These are phyloP conservation scores for Caenorhabditis plicata DNA, from an alignment of 2,888 invertebrate species.

Conservation along the genomic window DNA sequence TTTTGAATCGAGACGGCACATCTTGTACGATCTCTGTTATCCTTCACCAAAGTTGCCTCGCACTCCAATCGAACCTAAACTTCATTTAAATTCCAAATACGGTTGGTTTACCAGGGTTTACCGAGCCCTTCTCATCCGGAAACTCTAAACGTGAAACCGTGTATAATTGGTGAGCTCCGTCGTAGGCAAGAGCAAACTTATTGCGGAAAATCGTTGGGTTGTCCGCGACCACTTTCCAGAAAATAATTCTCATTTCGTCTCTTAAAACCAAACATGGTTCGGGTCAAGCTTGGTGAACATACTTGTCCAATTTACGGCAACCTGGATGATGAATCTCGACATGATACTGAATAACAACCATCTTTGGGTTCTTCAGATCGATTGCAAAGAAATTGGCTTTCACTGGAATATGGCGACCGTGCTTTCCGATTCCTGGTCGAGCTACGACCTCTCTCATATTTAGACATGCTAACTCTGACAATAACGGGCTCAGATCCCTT, in stretches of 20 bases:
- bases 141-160: conserved; percentile 46
- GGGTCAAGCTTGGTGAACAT: background rate
- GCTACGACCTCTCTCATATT: conserved; percentile 48
- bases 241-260: conserved; percentile 58
- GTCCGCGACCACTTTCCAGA: conserved; percentile 58
- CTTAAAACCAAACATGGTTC: conserved; percentile 24
- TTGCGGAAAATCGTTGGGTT: conserved; percentile 49
- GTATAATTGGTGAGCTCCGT: conserved; percentile 58
- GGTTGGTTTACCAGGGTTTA: too few species aligned
- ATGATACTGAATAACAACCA: conserved; percentile 60
- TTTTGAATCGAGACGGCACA: conserved; percentile 49
- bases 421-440: conserved; percentile 47
- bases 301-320: conserved; percentile 55
- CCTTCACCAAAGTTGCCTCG: conserved; percentile 48
- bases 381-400: conserved; percentile 60
- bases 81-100: too few species aligned
- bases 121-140: conserved; percentile 44
- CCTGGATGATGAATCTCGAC: conserved; percentile 59
- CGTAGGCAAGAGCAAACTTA: conserved; percentile 57
- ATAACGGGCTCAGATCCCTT: conserved; percentile 34
- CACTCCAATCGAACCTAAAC: conserved; percentile 47
- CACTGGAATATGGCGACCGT: conserved; percentile 49
- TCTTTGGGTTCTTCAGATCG: conserved; percentile 33
- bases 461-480: conserved; percentile 50
- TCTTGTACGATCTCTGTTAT: conserved; percentile 47